Conservation (phyloP, 2,797 vertebrate species). For the Botia almorhae region DNA sequence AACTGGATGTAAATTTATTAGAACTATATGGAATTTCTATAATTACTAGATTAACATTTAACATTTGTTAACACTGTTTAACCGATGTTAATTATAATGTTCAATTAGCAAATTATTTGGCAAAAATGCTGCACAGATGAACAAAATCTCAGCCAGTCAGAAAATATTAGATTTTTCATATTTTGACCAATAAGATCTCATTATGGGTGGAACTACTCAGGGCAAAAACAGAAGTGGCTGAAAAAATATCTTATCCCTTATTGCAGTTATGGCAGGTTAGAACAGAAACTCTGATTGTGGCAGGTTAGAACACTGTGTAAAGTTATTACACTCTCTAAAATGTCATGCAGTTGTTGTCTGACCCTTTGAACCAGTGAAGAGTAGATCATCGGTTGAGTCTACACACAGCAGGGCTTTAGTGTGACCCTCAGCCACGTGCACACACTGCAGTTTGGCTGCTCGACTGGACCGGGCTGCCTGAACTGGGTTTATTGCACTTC, state of each 20-base stretch:
- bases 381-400: conserved; percentile 94
- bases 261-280: neutral
- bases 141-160: too few relatives aligned
- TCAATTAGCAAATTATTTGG: too few relatives aligned
- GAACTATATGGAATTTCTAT: too few relatives aligned
- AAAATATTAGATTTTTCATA: neutral
- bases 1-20: too few relatives aligned
- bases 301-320: neutral
- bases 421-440: conserved; percentile 91
- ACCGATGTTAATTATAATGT: too few relatives aligned
- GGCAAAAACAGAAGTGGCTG: neutral
- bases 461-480: conserved; percentile 77
- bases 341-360: conserved; percentile 32
- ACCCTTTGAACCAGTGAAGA: conserved; percentile 99
- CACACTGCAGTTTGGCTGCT: conserved; percentile 82
- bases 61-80: too few relatives aligned
- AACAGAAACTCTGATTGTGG: too few relatives aligned
- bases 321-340: neutral
- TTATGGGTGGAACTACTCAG: neutral
- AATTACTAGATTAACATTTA: too few relatives aligned
- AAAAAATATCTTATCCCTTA: neutral
- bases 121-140: too few relatives aligned
- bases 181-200: neutral
- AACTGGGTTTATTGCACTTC: conserved; percentile 91
- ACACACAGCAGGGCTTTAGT: conserved; percentile 94